These are phyloP conservation scores for Lamprologus ornatipinnis DNA, from an alignment of 2,113 vertebrate species.

Conservation along the genomic window DNA sequence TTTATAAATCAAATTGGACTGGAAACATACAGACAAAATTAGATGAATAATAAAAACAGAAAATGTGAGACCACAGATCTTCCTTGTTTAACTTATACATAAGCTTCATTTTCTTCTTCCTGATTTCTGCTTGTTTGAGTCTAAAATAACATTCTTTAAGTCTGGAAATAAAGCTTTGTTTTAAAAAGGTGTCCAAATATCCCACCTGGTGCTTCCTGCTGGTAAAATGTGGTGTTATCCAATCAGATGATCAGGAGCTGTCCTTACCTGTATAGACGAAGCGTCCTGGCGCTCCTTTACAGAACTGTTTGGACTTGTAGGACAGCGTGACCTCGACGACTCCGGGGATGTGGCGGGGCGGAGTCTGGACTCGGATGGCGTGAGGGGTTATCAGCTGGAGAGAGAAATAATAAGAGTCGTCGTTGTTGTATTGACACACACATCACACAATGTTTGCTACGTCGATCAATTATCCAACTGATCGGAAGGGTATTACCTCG, in stretches of 20 bases:
- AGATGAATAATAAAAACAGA: not conserved
- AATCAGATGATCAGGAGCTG: not conserved
- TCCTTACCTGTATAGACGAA: constrained; percentile 57
- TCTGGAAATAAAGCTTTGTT: not conserved
- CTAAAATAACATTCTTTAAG: no score
- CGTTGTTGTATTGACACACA: not conserved
- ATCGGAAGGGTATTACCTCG: constrained; percentile 17
- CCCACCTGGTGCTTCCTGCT: not conserved
- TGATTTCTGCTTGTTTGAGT: no score
- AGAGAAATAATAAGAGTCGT: not conserved
- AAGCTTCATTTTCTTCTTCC: not conserved
- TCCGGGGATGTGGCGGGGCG: constrained; percentile 58
- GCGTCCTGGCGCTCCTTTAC: constrained; percentile 57
- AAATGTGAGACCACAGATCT: not conserved
- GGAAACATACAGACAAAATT: not conserved
- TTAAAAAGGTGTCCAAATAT: not conserved
- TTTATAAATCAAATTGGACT: not conserved
- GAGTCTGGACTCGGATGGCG: constrained; percentile 60
- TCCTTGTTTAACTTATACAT: not conserved
- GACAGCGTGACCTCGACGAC: constrained; percentile 63
- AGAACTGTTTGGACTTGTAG: constrained; percentile 66
- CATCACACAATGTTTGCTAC: not conserved
- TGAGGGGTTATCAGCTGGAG: constrained; percentile 61
- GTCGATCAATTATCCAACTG: not conserved
- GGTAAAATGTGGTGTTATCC: not conserved